Percentiles rank a stretch among this genome's conserved stretches.
These are phyloP conservation scores for Spheniscus mendiculus DNA, from an alignment of 2,113 vertebrate species.

Conservation along the genomic window DNA sequence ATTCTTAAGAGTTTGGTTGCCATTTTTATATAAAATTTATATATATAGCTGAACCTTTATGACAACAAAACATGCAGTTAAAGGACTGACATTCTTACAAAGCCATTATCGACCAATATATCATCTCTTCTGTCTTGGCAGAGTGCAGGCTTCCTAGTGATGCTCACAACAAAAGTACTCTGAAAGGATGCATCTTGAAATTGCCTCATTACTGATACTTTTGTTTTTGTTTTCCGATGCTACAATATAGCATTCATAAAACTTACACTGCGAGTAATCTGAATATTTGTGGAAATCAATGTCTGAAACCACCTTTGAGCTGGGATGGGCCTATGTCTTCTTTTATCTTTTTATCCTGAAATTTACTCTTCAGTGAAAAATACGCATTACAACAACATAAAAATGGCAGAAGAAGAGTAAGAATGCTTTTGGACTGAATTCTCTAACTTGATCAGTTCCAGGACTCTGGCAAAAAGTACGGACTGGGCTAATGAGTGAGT, in stretches of 20 bases:
- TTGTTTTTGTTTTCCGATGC: not conserved
- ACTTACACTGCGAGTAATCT: not conserved
- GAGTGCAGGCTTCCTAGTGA: not conserved
- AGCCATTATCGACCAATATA: not conserved
- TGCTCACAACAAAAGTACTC: not conserved
- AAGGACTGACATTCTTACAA: not conserved
- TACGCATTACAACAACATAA: not conserved
- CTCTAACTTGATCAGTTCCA: not conserved
- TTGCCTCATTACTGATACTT: not conserved
- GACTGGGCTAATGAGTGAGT: not conserved
- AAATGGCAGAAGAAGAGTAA: not conserved
- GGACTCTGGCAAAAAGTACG: not conserved
- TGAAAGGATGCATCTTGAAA: not conserved
- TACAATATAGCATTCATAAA: not conserved
- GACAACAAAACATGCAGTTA: not conserved
- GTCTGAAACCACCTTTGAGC: not conserved
- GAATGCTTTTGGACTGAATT: not conserved
- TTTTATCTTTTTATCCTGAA: not conserved
- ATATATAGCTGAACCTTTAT: not conserved
- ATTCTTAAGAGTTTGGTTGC: conserved; percentile 9
- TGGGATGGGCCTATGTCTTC: not conserved
- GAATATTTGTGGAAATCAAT: not conserved
- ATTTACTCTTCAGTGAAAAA: not conserved
- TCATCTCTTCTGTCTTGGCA: not conserved
- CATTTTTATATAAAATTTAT: not conserved